phyloP scores from a whole-genome alignment of 2,113 vertebrate species.

The Macroglossus sobrinus region DNA sequence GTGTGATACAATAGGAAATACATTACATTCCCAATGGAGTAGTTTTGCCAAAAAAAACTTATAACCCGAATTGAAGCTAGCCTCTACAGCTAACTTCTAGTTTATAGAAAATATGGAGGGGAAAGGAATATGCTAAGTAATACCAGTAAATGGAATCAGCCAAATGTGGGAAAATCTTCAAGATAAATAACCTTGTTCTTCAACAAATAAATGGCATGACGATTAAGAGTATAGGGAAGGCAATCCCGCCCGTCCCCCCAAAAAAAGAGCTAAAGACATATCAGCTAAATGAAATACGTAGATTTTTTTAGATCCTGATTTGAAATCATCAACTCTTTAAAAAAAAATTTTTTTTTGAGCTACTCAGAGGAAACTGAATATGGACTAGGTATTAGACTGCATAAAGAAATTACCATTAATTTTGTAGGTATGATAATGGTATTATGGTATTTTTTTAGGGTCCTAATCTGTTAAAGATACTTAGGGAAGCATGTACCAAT shows the following conservation, averaged over 20 bases:
- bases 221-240: not conserved
- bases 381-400: not conserved
- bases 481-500: not conserved
- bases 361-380: not conserved
- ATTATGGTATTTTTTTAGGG: not conserved
- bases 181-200: not conserved
- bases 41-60: not conserved
- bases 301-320: not conserved
- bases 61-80: not conserved
- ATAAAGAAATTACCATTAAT: constrained; percentile 22
- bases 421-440: not conserved
- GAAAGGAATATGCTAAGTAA: not conserved
- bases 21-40: not conserved
- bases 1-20: not conserved
- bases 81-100: not conserved
- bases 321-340: not conserved
- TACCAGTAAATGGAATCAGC: not conserved
- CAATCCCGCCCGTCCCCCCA: not conserved
- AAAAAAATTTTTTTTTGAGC: not conserved
- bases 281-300: not conserved
- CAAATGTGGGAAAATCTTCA: constrained; percentile 7
- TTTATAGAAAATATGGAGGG: not conserved
- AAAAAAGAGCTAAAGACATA: not conserved
- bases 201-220: not conserved
- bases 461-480: not conserved